These are phyloP conservation scores for Onychomys leucogaster DNA, from an alignment of 2,797 vertebrate genomes.

Conservation along the genomic window DNA sequence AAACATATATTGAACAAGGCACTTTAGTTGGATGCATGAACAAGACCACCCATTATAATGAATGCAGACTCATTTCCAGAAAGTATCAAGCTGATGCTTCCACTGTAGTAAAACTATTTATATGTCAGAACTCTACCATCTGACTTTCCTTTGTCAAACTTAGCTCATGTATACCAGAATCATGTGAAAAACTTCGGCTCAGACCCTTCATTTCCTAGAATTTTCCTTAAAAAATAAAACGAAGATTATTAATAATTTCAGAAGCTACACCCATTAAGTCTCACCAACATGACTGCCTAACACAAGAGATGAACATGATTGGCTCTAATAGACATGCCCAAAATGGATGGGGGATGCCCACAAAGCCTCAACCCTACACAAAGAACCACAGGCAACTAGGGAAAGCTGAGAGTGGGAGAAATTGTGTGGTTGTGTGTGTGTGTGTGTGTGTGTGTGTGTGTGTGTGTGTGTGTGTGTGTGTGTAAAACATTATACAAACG, in stretches of 20 bases:
- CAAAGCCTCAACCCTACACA: not conserved
- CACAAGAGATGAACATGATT: not conserved
- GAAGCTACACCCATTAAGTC: not conserved
- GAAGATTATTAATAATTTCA: not conserved
- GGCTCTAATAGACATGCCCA: not conserved
- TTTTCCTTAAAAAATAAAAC: not conserved
- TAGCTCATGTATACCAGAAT: constrained; percentile 9
- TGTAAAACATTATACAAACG: not conserved
- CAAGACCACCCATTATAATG: not conserved
- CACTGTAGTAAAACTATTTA: not conserved
- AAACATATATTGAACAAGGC: constrained; percentile 12
- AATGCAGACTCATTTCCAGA: not conserved
- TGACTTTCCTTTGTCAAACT: constrained; percentile 58
- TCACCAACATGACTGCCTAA: not conserved
- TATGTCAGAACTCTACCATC: constrained; percentile 9
- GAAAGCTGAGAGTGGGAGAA: not conserved
- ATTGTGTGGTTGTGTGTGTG: too few species aligned
- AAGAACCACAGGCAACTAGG: not conserved
- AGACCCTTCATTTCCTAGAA: constrained; percentile 28
- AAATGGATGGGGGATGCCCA: not conserved
- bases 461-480: too few species aligned
- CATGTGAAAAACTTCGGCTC: not conserved
- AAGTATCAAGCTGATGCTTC: not conserved
- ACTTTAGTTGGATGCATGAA: not conserved
- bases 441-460: too few species aligned